Percentiles rank a stretch among this genome's conserved stretches.
These are phyloP conservation scores for Dastarcus helophoroides DNA, from an alignment of 2,888 invertebrate species.

Conservation along the genomic window DNA sequence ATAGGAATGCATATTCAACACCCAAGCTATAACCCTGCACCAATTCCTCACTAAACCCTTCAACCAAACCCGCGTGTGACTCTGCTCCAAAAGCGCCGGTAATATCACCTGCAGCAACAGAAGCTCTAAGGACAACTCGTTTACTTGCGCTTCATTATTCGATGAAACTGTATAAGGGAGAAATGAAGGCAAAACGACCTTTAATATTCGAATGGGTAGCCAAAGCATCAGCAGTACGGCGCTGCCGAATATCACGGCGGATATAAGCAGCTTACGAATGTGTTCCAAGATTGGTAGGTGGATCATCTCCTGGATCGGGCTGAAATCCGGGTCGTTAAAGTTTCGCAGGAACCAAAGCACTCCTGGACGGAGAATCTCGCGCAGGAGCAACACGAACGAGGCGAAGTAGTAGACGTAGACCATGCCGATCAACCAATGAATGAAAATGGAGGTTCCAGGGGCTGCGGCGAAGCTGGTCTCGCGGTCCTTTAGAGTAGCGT, in stretches of 20 bases:
- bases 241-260: slow-evolving; percentile 91
- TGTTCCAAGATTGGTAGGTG: slow-evolving; percentile 89
- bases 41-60: slow-evolving; percentile 79
- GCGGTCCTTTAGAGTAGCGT: slow-evolving; percentile 78
- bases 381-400: slow-evolving; percentile 81
- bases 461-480: slow-evolving; percentile 80
- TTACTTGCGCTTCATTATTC: slow-evolving; percentile 74
- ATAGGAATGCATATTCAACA: slow-evolving; percentile 81
- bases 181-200: slow-evolving; percentile 71
- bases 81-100: slow-evolving; percentile 92
- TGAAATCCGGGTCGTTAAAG: slow-evolving; percentile 97
- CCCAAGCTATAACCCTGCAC: slow-evolving; percentile 76
- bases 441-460: slow-evolving; percentile 93
- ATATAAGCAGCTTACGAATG: slow-evolving; percentile 79
- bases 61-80: slow-evolving; percentile 89
- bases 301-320: slow-evolving; percentile 99
- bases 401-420: slow-evolving; percentile 99
- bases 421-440: slow-evolving; percentile 99
- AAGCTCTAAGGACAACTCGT: slow-evolving; percentile 88
- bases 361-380: slow-evolving; percentile 92
- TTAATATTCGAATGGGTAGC: slow-evolving; percentile 82
- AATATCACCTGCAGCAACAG: slow-evolving; percentile 85
- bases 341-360: slow-evolving; percentile 97
- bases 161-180: slow-evolving; percentile 88
- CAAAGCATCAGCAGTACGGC: slow-evolving; percentile 93